Base-by-base conservation (phyloP, 2,113 vertebrate genomes). In the Megalops atlanticus region DNA sequence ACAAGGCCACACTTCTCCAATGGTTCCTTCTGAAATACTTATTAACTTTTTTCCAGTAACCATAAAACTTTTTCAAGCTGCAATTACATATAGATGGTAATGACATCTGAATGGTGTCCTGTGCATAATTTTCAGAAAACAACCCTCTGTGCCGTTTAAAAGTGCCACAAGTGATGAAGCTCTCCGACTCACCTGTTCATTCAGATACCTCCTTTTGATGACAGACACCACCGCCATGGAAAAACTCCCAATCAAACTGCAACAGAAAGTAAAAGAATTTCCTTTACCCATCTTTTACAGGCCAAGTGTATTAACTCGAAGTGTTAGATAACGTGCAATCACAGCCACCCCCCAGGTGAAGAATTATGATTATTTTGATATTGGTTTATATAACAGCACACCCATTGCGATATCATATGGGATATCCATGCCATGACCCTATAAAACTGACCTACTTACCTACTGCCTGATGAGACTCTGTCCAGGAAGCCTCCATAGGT, bases 161-260 rank as follows among this genome's bases (percentile, higher is more conserved):
- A 40, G 52, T 3, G 77, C 31, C 6, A 11, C 31, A 11, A 38
- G 33, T 31, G 43, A 24, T 40, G 16, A 21, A n/a, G 7, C 5
- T 70, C 41, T 21, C 18, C 40, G 24, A 85, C 90, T 83, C 52
- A 94, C 94, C 90, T 95, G 93, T 21, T 90, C 84, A 79, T 84
- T 85, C 21, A 95, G 88, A 39, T 82, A 80, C 69, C 49, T 86
- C 87, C 92, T 89, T 86, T 80, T 92, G 12, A 90, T 14, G n/a
- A 92, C 82, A 31, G 93, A 92, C 80, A 92, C 88, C 68, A 90
- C 83, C 68, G 94, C 52, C 11, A 95, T 92, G 38, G 94, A 95
- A 41, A 84, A 86, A 83, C 93, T 95, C 10, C 93, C 94, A 76
- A 92, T 82, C 43, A 94, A 81, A 85, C 94, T 95, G 88, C 14